These are phyloP conservation scores for Amblyopsis rosae DNA, from an alignment of 2,113 vertebrate species.

Conservation along the genomic window DNA sequence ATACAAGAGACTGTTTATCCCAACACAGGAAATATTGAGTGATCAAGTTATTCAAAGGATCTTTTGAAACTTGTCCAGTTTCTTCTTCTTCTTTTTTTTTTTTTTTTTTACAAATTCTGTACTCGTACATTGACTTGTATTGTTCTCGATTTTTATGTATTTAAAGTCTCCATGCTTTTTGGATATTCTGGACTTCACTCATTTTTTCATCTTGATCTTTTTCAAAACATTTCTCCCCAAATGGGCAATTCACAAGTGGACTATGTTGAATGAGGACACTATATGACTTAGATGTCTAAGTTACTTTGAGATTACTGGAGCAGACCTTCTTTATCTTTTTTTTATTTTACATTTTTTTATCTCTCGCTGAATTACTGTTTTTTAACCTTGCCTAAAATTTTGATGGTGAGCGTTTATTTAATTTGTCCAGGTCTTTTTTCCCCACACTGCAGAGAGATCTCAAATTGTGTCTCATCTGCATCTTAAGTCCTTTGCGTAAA, in stretches of 20 bases:
- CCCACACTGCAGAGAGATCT: conserved; percentile 14
- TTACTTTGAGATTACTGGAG: conserved; percentile 40
- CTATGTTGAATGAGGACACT: conserved; percentile 56
- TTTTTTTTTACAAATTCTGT: conserved; percentile 10
- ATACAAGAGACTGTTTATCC: conserved; percentile 64
- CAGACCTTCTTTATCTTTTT: not conserved
- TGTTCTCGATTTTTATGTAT: conserved; percentile 52
- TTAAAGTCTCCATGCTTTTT: conserved; percentile 50
- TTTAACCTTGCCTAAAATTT: too few relatives aligned
- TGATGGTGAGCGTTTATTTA: conserved; percentile 27
- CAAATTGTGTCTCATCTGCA: conserved; percentile 15
- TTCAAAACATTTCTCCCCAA: conserved; percentile 1
- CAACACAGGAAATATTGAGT: conserved; percentile 68
- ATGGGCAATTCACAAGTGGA: conserved; percentile 51
- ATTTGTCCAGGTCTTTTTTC: conserved; percentile 25
- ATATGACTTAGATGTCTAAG: conserved; percentile 53
- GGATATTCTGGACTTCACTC: conserved; percentile 44
- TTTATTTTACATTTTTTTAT: not conserved
- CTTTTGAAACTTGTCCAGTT: conserved; percentile 54
- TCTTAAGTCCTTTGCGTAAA: conserved; percentile 5
- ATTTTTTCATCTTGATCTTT: conserved; percentile 25
- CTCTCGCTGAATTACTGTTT: conserved; percentile 29
- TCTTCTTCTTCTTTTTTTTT: conserved; percentile 51
- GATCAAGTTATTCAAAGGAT: conserved; percentile 56
- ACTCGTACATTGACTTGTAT: conserved; percentile 53